phyloP scores from a whole-genome alignment of 2,888 invertebrate species.

The Polyommatus icarus region DNA sequence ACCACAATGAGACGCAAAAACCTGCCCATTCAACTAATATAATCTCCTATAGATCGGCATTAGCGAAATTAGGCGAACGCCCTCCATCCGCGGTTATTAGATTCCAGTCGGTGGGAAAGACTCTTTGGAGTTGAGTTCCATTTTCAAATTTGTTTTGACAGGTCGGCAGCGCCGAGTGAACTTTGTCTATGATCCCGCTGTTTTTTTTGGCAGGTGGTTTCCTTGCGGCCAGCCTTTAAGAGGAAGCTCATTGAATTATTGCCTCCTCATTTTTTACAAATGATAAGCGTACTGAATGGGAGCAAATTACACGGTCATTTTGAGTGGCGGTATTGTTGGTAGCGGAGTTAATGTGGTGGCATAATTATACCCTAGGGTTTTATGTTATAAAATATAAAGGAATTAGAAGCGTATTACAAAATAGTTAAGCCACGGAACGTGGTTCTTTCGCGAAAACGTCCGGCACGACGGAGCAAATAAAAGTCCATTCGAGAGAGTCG shows the following conservation, averaged over 20 bases:
- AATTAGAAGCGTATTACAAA: not conserved
- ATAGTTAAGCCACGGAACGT: not conserved
- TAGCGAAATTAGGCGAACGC: slow-evolving; percentile 56
- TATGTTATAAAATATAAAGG: not conserved
- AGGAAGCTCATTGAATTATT: slow-evolving; percentile 73
- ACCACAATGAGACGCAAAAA: slow-evolving; percentile 62
- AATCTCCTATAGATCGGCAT: slow-evolving; percentile 64
- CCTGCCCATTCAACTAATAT: slow-evolving; percentile 62
- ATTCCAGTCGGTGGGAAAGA: slow-evolving; percentile 28
- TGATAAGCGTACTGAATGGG: slow-evolving; percentile 65
- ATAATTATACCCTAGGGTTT: not conserved
- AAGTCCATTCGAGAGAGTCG: not conserved
- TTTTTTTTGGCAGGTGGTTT: slow-evolving; percentile 61
- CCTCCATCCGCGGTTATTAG: slow-evolving; percentile 68
- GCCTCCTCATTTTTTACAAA: slow-evolving; percentile 71
- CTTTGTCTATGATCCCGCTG: slow-evolving; percentile 67
- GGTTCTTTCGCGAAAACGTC: not conserved
- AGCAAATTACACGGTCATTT: slow-evolving; percentile 66
- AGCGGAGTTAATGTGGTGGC: slow-evolving; percentile 17
- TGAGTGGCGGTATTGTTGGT: slow-evolving; percentile 44
- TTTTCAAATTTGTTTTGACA: slow-evolving; percentile 68
- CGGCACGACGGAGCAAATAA: not conserved
- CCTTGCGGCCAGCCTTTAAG: slow-evolving; percentile 60
- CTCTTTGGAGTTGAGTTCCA: slow-evolving; percentile 35
- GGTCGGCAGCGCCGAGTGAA: slow-evolving; percentile 57